Evolutionary conservation across 2,113 vertebrate genomes (phyloP).

Genomic region (Lepus europaeus): DNA sequence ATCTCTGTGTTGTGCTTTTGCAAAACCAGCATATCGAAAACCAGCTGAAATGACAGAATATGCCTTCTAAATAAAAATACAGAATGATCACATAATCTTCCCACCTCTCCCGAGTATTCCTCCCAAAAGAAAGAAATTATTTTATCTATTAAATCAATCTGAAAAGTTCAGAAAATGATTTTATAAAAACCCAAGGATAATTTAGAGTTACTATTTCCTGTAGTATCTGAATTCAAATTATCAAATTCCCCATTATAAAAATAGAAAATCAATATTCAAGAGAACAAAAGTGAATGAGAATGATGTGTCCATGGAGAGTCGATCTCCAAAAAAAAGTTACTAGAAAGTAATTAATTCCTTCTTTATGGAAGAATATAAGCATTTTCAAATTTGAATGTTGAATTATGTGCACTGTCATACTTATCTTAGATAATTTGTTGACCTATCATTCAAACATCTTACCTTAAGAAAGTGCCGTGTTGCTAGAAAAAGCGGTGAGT

Average conservation of each 20-base stretch:
- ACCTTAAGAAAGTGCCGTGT: slow-evolving; percentile 99
- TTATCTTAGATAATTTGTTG: not conserved
- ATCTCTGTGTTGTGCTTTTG: slow-evolving; percentile 99
- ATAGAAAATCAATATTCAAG: not conserved
- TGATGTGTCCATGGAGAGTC: not conserved
- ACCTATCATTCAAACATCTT: slow-evolving; percentile 39
- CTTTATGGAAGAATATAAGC: not conserved
- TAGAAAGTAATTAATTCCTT: not conserved
- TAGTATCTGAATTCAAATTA: not conserved
- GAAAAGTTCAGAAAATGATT: slow-evolving; percentile 19
- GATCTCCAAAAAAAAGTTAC: not conserved
- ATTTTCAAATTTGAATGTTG: not conserved
- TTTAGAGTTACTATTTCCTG: not conserved
- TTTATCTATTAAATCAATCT: not conserved
- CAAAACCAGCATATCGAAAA: slow-evolving; percentile 99
- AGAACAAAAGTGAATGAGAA: slow-evolving; percentile 7
- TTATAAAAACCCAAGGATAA: not conserved
- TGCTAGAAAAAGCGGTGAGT: slow-evolving; percentile 96
- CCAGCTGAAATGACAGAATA: slow-evolving; percentile 90
- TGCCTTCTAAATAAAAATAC: slow-evolving; percentile 63
- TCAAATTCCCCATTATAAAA: not conserved
- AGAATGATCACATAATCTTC: not conserved
- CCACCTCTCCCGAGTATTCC: not conserved
- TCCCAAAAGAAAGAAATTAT: not conserved
- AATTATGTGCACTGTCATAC: not conserved